Base-by-base conservation (phyloP, 1,140 invertebrate genomes). In the Drosophila kurseongensis region DNA sequence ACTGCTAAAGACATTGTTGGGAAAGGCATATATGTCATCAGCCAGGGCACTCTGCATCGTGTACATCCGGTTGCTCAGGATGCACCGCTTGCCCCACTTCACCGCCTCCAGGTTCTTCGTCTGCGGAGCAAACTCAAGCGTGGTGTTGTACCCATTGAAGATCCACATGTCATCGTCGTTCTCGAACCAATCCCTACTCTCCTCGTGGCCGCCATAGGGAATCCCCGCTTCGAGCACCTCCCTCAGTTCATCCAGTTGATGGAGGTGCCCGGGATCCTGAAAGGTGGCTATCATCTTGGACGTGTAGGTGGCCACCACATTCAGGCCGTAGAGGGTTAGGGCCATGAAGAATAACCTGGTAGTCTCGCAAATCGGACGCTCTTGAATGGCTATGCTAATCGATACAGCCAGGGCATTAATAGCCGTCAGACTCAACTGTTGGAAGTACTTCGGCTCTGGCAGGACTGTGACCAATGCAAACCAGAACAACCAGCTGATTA, bases 241-340 rank as follows among this genome's bases (percentile, higher is more conserved):
- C 38, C 93, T 58, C 4, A 94, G 68, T 0, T 90, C 92, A 36
- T 93, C 81, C 12, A 94, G 92, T 79, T 94, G 94, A 58, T 93
- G 80, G 41, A 93, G 82, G 38, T 83, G 92, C n/a, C 91, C 90
- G 0, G 94, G 93, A 66, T 93, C 91, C 41, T 93, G 93, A 23
- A 94, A 92, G 0, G 94, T 93, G 27, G 85, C 81, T 13, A 94
- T 94, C 51, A 94, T 79, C 77, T 94, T 93, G 0, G 93, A 94
- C 38, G 94, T 92, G 72, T 94, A 94, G 0, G 92, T 92, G 5
- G 93, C 93, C 23, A 93, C 79, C 60, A 94, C 83, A 42, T 94
- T 91, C 5, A 94, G 76, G n/a, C 92, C 92, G 47, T 94, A 94
- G 0, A 94, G 32, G 8, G 93, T 93, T 2, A 94, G 73, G 27